phyloP scores from a whole-genome alignment of 2,113 vertebrate genomes.

The Oreochromis aureus region DNA sequence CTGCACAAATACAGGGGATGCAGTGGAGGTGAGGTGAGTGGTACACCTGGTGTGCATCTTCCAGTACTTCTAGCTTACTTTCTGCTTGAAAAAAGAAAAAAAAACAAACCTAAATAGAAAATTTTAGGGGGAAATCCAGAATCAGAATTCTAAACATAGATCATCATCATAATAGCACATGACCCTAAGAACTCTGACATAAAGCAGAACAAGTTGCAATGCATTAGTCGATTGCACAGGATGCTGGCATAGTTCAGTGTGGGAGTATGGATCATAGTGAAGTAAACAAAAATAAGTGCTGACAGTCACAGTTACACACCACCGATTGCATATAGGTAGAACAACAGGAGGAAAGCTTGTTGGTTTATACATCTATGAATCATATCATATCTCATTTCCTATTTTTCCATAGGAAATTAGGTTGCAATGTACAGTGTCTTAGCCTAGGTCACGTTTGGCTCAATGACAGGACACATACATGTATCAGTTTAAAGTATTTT shows the following conservation, averaged over 20 bases:
- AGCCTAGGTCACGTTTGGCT: background rate
- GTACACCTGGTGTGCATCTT: background rate
- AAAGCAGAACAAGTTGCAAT: conserved; percentile 5
- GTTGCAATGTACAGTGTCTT: background rate
- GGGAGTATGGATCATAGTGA: conserved; percentile 30
- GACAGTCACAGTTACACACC: conserved; percentile 22
- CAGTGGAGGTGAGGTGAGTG: background rate
- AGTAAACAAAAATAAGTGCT: conserved; percentile 45
- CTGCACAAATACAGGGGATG: background rate
- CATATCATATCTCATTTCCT: background rate
- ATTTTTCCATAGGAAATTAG: background rate
- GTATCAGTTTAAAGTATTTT: background rate
- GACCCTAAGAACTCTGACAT: background rate
- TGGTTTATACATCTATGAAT: background rate
- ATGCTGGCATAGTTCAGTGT: conserved; percentile 11
- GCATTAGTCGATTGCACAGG: conserved; percentile 22
- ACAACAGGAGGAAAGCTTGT: background rate
- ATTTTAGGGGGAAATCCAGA: conserved; percentile 19
- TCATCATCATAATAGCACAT: background rate
- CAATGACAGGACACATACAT: background rate
- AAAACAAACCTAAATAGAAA: background rate
- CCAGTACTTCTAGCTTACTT: background rate
- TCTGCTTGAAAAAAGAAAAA: conserved; percentile 2
- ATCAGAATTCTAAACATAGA: background rate
- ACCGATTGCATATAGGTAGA: background rate